A percentile compares a stretch with the other conserved stretches of the same genome.
Conservation (phyloP, 2,797 vertebrate species). For the Phaenicophaeus curvirostris region DNA sequence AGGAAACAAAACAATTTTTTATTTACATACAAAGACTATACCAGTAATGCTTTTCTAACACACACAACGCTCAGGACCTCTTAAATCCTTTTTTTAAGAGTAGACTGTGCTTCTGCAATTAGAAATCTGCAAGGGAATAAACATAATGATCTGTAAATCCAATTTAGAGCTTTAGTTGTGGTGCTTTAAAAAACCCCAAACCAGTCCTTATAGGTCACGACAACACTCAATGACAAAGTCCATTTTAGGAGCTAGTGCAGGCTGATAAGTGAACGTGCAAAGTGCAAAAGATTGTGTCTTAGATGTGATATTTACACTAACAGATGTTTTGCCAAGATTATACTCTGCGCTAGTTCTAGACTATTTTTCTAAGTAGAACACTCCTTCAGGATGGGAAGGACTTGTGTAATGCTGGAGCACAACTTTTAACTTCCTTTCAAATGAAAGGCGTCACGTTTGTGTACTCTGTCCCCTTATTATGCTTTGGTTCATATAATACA, state of each 20-base stretch:
- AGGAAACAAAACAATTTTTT: background rate
- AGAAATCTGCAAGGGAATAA: background rate
- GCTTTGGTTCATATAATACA: background rate
- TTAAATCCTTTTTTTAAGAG: background rate
- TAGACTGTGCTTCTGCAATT: background rate
- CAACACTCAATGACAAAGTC: background rate
- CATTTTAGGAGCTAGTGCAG: rapidly evolving
- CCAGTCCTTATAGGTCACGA: background rate
- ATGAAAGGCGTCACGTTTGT: background rate
- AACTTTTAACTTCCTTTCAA: background rate
- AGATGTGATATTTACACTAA: background rate
- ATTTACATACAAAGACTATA: background rate
- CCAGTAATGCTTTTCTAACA: background rate
- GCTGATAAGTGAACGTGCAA: background rate
- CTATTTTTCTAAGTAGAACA: background rate
- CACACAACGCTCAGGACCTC: background rate
- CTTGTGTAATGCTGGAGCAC: background rate
- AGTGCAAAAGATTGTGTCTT: background rate
- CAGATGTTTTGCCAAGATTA: background rate
- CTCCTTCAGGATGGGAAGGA: background rate
- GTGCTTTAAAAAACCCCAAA: background rate
- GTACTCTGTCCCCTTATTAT: background rate
- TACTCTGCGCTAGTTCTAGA: background rate
- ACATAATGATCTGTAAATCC: background rate
- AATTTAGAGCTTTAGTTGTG: background rate